Conservation (phyloP, 2,797 vertebrate species). For the Acanthornis magna region DNA sequence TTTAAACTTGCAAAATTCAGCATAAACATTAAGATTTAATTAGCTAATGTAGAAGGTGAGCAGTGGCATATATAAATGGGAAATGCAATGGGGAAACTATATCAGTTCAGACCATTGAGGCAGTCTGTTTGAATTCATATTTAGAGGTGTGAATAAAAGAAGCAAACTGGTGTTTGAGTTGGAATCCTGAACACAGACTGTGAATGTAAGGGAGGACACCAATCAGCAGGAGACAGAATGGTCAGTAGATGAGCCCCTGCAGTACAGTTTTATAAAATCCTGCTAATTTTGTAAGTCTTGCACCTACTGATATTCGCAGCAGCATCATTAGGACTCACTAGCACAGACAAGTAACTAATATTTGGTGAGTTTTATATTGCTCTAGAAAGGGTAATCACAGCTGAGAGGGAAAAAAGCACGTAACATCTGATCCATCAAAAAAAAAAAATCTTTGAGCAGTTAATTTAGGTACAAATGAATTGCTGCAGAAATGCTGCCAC, state of each 20-base stretch:
- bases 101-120: neutral
- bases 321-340: neutral
- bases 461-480: neutral
- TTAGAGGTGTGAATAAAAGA: neutral
- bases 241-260: neutral
- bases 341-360: neutral
- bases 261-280: neutral
- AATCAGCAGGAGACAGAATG: neutral
- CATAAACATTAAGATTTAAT: neutral
- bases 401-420: neutral
- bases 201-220: neutral
- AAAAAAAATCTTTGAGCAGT: neutral
- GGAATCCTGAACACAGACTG: neutral
- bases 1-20: neutral
- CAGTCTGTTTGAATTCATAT: neutral
- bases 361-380: neutral
- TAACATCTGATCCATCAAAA: neutral
- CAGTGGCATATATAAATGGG: neutral
- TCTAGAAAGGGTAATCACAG: neutral
- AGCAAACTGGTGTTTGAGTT: neutral
- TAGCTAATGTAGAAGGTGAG: neutral
- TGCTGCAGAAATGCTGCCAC: constrained; percentile 54
- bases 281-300: neutral
- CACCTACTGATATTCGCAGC: neutral
- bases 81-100: neutral